Evolutionary conservation across 2,888 invertebrate species (phyloP), one percentile per base, ranked within the genome.

Genomic region (Craniophora ligustri): DNA sequence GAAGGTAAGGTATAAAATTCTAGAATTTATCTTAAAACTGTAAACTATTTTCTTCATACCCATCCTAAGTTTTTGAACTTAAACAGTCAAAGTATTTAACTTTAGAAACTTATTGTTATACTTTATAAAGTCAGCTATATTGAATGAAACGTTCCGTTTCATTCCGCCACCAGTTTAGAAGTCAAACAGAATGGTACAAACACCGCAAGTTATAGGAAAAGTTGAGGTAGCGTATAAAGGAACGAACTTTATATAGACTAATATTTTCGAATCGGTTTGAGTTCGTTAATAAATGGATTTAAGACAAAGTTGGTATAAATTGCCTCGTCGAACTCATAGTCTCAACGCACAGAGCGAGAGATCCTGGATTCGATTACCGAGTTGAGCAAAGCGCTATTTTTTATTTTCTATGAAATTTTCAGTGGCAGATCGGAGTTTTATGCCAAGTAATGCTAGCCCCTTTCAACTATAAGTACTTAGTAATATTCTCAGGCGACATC

Each of bases 191-290:
- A 64, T 71, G 60, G 59, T 67, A 61, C 75, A 75, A 79, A 76
- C 67, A 76, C 70, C 73, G 66, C 63, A 73, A 74, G 75, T 73
- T 73, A 74, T 68, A 61, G 46, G 72, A 50, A 69, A 79, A 69
- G 64, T 67, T 69, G 41, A 55, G 67, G 69, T 54, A 74, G 61
- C 63, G 61, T 75, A 45, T 44, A 65, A 73, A 41, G 67, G 45
- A 79, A 73, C 63, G 45, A 79, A 73, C 63, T 77, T 72, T 71
- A 14, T 66, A 69, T 60, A 76, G 75, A 78, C 76, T 70, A 81
- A 81, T 79, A 84, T 78, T 79, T 76, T 77, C 58, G 36, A 46
- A 70, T 67, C 54, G 66, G 68, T 76, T 76, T 72, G 72, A 78
- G 65, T 78, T 77, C 63, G 41, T 72, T 72, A 69, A 67, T 76